Conservation (phyloP, 2,888 invertebrate genomes). For the Drosophila imparisetae region DNA sequence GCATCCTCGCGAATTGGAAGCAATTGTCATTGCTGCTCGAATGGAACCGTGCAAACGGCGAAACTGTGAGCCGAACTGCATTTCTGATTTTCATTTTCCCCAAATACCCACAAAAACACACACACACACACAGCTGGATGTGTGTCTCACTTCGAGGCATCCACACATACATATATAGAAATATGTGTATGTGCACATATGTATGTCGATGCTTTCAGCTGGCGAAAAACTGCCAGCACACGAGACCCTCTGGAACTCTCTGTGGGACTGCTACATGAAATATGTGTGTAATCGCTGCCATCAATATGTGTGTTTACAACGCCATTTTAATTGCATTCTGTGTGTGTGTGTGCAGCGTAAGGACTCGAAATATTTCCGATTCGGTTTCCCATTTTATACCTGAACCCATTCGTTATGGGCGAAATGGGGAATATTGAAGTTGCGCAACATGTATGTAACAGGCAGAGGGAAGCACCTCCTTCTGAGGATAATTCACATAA, state of each 20-base stretch:
- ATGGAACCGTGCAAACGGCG: constrained; percentile 26
- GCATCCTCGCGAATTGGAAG: constrained; percentile 44
- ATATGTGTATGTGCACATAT: background rate
- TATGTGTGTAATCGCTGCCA: constrained; percentile 53
- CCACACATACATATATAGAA: background rate
- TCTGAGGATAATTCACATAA: background rate
- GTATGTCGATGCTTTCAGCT: background rate
- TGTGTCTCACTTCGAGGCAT: background rate
- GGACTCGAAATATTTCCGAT: constrained; percentile 30
- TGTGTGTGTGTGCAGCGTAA: constrained; percentile 26
- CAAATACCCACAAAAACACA: background rate
- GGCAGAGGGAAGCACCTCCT: background rate
- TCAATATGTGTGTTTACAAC: constrained; percentile 57
- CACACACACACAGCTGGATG: background rate
- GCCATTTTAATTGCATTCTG: constrained; percentile 63
- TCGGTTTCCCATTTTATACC: constrained; percentile 5
- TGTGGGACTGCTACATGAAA: constrained; percentile 32
- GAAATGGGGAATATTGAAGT: background rate
- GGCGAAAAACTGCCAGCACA: background rate
- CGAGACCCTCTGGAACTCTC: background rate
- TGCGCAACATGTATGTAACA: background rate
- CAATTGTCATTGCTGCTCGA: constrained; percentile 55
- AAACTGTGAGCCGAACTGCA: constrained; percentile 28
- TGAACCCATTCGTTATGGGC: background rate
- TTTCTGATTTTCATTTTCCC: constrained; percentile 31